Conservation (phyloP, 2,113 vertebrate species). For the Ceuthmochares aereus region DNA sequence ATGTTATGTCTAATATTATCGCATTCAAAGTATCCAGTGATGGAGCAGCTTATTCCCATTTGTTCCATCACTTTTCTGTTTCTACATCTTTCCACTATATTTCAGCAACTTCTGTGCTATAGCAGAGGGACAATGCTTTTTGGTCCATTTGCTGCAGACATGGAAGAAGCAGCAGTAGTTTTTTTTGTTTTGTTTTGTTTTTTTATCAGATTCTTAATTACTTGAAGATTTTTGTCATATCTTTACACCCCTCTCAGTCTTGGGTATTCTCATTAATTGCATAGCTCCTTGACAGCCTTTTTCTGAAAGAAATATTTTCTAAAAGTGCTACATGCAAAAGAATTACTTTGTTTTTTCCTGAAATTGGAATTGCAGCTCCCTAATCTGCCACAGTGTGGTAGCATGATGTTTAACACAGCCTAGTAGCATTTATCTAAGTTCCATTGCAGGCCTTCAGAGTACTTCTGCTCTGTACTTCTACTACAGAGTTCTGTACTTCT, state of each 20-base stretch:
- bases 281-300: not conserved
- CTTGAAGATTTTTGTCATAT: not conserved
- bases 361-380: not conserved
- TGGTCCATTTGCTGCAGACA: not conserved
- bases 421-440: not conserved
- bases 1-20: too few species aligned
- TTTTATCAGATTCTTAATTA: not conserved
- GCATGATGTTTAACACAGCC: not conserved
- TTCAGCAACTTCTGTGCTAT: not conserved
- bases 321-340: not conserved
- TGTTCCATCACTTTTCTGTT: not conserved
- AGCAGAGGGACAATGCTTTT: not conserved
- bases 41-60: not conserved
- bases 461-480: not conserved
- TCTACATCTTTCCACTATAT: not conserved
- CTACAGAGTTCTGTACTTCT: not conserved
- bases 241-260: not conserved
- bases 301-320: not conserved
- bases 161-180: not conserved
- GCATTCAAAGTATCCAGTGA: not conserved
- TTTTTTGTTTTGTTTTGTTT: too few species aligned
- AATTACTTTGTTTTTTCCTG: not conserved
- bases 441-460: not conserved
- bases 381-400: not conserved
- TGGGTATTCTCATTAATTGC: not conserved